Evolutionary conservation across 2,797 vertebrate species (phyloP).

Genomic region (Notamacropus eugenii): DNA sequence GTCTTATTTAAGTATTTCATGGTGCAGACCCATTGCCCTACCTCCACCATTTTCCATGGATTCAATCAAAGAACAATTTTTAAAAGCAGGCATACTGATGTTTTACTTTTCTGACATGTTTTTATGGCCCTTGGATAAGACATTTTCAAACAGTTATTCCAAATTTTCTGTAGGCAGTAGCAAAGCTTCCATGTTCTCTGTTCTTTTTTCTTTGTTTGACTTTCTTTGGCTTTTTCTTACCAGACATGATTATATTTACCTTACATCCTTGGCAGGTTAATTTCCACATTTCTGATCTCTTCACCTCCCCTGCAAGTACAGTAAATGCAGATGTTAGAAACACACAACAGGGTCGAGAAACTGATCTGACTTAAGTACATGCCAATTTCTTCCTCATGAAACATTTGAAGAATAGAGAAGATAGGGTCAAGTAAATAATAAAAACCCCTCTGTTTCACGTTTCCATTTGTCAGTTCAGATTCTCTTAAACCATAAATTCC

Average conservation of each 20-base stretch:
- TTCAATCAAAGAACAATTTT: slow-evolving; percentile 80
- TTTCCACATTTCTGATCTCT: slow-evolving; percentile 53
- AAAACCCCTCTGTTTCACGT: not conserved
- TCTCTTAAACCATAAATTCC: slow-evolving; percentile 14
- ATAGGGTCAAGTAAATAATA: slow-evolving; percentile 13
- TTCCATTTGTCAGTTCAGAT: not conserved
- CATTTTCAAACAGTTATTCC: slow-evolving; percentile 46
- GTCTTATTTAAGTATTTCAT: slow-evolving; percentile 58
- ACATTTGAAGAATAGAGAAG: not conserved
- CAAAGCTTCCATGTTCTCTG: not conserved
- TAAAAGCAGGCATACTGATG: slow-evolving; percentile 63
- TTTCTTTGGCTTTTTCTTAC: slow-evolving; percentile 33
- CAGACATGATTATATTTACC: slow-evolving; percentile 15
- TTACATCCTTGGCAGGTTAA: slow-evolving; percentile 63
- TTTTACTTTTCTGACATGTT: slow-evolving; percentile 58
- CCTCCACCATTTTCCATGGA: slow-evolving; percentile 69
- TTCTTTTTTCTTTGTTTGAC: slow-evolving; percentile 36
- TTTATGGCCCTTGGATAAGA: slow-evolving; percentile 70
- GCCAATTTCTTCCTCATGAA: slow-evolving; percentile 41
- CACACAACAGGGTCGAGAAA: slow-evolving; percentile 3
- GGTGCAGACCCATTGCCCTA: slow-evolving; percentile 63
- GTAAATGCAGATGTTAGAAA: slow-evolving; percentile 48
- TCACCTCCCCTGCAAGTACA: slow-evolving; percentile 37
- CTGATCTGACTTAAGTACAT: slow-evolving; percentile 22
- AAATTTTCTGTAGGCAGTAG: not conserved